These are phyloP conservation scores for Sebastes hopkinsi DNA, from an alignment of 2,797 vertebrate species.

Conservation along the genomic window DNA sequence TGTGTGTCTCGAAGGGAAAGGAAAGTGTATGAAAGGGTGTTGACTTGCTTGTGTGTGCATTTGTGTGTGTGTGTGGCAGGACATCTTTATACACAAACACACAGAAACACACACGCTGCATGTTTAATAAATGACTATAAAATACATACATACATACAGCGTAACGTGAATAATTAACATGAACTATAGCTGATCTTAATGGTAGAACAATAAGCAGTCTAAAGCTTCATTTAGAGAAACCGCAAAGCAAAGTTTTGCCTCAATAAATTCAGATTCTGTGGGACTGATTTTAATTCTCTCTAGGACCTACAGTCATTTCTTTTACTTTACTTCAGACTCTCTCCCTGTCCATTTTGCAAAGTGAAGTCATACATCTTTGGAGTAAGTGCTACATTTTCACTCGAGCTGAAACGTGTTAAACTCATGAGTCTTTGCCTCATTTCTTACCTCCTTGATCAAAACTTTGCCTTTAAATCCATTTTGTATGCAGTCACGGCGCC, in stretches of 20 bases:
- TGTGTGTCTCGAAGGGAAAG: background rate
- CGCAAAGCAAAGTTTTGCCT: background rate
- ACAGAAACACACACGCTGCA: background rate
- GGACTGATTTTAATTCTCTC: background rate
- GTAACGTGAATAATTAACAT: background rate
- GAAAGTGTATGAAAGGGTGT: too few species aligned
- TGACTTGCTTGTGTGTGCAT: background rate
- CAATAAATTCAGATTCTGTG: background rate
- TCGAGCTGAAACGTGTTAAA: background rate
- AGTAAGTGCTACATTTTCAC: background rate
- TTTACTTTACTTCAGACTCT: background rate
- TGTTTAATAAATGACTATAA: background rate
- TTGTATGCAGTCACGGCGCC: background rate
- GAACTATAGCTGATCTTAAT: background rate
- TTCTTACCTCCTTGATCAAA: background rate
- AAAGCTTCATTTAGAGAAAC: background rate
- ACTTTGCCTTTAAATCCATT: background rate
- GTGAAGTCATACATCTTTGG: background rate
- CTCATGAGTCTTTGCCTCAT: background rate
- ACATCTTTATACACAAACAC: background rate
- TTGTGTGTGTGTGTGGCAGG: background rate
- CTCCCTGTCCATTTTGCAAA: background rate
- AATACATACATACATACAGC: background rate
- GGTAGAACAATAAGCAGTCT: background rate
- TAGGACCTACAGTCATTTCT: background rate